Evolutionary conservation across 2,113 vertebrate species (phyloP).

Genomic region (Barbus barbus): DNA sequence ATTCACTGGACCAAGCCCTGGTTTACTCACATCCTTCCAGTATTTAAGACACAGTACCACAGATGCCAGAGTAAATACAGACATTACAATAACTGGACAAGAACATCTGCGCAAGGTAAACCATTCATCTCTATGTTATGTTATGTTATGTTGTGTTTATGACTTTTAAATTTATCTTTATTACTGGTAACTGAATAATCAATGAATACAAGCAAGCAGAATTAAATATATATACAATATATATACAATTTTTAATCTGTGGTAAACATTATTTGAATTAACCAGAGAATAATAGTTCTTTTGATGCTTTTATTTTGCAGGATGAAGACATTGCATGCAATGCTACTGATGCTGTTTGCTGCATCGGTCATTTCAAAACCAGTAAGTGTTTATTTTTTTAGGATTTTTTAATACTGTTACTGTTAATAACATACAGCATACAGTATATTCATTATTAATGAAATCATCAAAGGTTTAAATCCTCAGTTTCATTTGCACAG

Average conservation of each 20-base stretch:
- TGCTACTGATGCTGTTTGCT: slow-evolving; percentile 45
- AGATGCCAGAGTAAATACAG: neutral
- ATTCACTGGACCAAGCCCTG: slow-evolving; percentile 28
- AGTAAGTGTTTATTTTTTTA: slow-evolving; percentile 45
- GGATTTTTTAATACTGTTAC: neutral
- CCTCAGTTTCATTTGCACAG: neutral
- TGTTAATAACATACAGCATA: neutral
- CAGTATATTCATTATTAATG: neutral
- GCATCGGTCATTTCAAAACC: slow-evolving; percentile 46
- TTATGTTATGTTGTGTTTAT: neutral
- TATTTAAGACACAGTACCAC: slow-evolving; percentile 42
- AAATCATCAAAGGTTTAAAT: neutral
- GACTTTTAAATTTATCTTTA: neutral
- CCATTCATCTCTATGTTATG: neutral
- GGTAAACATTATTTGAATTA: neutral
- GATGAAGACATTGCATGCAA: slow-evolving; percentile 51
- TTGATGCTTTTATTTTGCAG: neutral
- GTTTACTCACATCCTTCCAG: slow-evolving; percentile 25
- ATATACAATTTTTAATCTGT: neutral
- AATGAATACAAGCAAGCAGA: neutral
- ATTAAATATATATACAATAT: neutral
- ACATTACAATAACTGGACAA: slow-evolving; percentile 4
- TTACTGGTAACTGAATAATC: neutral
- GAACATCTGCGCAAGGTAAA: slow-evolving; percentile 49
- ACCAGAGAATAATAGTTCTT: neutral